phyloP scores from a whole-genome alignment of 2,888 invertebrate species.

The Argynnis bischoffii region DNA sequence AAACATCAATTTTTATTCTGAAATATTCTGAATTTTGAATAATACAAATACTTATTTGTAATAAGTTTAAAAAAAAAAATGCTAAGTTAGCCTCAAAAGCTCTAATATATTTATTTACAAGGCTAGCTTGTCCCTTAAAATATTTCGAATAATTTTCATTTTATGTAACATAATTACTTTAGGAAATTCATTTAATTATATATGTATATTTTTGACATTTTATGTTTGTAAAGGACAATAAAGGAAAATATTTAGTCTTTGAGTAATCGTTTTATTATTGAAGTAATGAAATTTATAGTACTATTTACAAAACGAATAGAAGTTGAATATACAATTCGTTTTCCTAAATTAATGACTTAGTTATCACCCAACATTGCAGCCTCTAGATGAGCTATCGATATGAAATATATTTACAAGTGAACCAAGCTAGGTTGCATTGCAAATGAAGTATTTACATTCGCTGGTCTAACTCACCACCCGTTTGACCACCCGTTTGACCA shows the following conservation, averaged over 20 bases:
- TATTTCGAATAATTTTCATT: no score
- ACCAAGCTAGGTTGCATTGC: slow-evolving; percentile 58
- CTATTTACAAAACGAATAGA: slow-evolving; percentile 70
- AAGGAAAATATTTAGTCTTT: slow-evolving; percentile 60
- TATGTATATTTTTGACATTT: no score
- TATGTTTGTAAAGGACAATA: background rate
- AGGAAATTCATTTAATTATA: no score
- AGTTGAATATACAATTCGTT: slow-evolving; percentile 56
- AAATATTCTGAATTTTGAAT: no score
- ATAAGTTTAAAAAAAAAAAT: no score
- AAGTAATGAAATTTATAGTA: slow-evolving; percentile 67
- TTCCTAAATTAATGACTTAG: slow-evolving; percentile 80
- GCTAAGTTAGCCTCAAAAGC: no score
- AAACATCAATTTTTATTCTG: no score
- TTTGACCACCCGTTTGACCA: slow-evolving; percentile 48
- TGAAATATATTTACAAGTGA: slow-evolving; percentile 71
- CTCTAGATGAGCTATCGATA: slow-evolving; percentile 73
- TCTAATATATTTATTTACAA: no score
- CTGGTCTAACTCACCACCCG: slow-evolving; percentile 13
- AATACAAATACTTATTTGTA: no score
- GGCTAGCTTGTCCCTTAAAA: no score
- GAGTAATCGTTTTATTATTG: slow-evolving; percentile 63
- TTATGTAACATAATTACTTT: no score
- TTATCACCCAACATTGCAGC: slow-evolving; percentile 80
- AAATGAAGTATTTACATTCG: slow-evolving; percentile 42